Evolutionary conservation across 2,888 invertebrate genomes (phyloP), one percentile per base, ranked within the genome.

Genomic region (Chrysomela aeneicollis): DNA sequence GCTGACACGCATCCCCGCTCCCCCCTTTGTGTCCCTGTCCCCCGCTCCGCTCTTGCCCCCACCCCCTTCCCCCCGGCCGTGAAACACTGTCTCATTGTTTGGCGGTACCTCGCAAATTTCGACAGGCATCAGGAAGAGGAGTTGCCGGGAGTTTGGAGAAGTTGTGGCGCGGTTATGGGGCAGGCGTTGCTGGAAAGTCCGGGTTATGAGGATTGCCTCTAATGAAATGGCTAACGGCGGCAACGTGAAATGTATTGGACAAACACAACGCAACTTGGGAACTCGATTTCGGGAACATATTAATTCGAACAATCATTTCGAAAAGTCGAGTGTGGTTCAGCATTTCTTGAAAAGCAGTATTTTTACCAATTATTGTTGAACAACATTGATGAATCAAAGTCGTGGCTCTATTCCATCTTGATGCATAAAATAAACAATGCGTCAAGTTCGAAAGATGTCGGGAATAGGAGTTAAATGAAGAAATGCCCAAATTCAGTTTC

Each of bases 1-100:
- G 81, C 80, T 80, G 81, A 81, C 82, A 80, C 81, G 79, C 80
- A 80, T 80, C 79, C 75, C 67, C 68, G 71, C 71, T 73, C 74
- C 72, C 75, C 67, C 73, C 2, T 35, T 12, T 26, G 26, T 10
- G 72, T 74, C 69, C 57, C 69, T 72, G 70, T 72, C 73, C 72
- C 63, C 74, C 71, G 74, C 73, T 76, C 74, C 32, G 32, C 32
- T 76, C 74, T 70, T 73, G 70, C 72, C 73, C 75, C 59, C 53
- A 19, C 46, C 37, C 21, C 17, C 22, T 26, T 6, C 26, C 26
- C 26, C 26, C 26, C 6, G 18, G 42, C 76, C 76, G 77, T 78
- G 77, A 77, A 78, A 75, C 77, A 76, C 77, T 76, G 77, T 77
- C 77, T 76, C 76, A 76, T 78, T 69, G 69, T 69, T 67, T 67